These are phyloP conservation scores for Nomada fabriciana DNA, from an alignment of 2,888 invertebrate genomes.

Conservation along the genomic window DNA sequence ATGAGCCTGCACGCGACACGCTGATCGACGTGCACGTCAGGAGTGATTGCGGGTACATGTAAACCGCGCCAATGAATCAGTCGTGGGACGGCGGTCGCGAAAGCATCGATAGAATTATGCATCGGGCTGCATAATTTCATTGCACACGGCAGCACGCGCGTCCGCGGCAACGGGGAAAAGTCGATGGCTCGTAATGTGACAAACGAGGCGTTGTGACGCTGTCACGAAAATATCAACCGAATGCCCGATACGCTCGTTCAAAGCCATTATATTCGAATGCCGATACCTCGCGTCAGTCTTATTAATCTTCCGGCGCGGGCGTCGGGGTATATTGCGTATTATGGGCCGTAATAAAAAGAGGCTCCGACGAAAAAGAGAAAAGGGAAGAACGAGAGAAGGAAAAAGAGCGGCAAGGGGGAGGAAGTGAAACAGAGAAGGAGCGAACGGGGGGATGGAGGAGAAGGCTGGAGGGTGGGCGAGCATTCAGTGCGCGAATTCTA, in stretches of 20 bases:
- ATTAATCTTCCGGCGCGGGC: slow-evolving; percentile 56
- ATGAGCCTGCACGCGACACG: slow-evolving; percentile 8
- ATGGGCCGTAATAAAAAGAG: slow-evolving; percentile 58
- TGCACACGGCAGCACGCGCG: slow-evolving; percentile 54
- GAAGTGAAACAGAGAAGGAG: not conserved
- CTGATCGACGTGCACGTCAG: slow-evolving; percentile 48
- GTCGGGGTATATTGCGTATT: slow-evolving; percentile 53
- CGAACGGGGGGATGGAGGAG: not conserved
- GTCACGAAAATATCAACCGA: slow-evolving; percentile 62
- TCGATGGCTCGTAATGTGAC: slow-evolving; percentile 64
- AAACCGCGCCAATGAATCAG: slow-evolving; percentile 57
- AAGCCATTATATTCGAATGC: slow-evolving; percentile 58
- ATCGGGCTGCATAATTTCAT: slow-evolving; percentile 66
- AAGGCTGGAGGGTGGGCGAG: not conserved
- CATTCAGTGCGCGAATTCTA: slow-evolving; percentile 57
- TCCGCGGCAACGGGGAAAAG: slow-evolving; percentile 43
- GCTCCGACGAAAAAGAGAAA: slow-evolving; percentile 16
- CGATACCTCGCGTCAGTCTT: slow-evolving; percentile 64
- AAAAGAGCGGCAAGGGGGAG: not conserved
- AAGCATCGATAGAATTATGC: slow-evolving; percentile 63
- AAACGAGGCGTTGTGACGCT: slow-evolving; percentile 64
- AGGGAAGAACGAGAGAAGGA: not conserved
- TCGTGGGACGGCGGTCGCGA: slow-evolving; percentile 59
- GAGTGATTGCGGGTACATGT: slow-evolving; percentile 48
- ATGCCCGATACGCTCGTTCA: slow-evolving; percentile 58